phyloP scores from a whole-genome alignment of 2,888 invertebrate species.

The Sclerodermus sp. region DNA sequence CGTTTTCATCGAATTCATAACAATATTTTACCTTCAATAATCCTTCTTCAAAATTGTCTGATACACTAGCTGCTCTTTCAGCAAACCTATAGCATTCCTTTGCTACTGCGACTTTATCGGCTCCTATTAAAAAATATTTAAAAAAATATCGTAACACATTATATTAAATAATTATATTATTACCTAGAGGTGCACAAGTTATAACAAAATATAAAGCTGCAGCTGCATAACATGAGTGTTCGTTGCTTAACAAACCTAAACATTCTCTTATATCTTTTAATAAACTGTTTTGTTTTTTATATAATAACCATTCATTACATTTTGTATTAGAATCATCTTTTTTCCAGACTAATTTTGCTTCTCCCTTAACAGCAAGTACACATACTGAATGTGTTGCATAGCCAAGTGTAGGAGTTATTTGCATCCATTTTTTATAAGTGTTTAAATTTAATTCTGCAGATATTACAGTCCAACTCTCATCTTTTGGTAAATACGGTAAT shows the following conservation, averaged over 20 bases:
- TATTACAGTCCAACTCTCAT: constrained; percentile 58
- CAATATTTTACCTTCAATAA: constrained; percentile 26
- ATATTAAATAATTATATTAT: background rate
- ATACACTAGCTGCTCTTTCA: constrained; percentile 23
- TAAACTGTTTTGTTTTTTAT: constrained; percentile 28
- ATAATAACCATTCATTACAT: constrained; percentile 31
- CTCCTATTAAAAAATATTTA: constrained; percentile 48
- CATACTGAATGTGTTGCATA: constrained; percentile 59
- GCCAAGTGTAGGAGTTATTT: constrained; percentile 50
- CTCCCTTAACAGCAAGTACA: constrained; percentile 58
- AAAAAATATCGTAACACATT: background rate
- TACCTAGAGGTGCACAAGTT: constrained; percentile 53
- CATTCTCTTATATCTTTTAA: constrained; percentile 43
- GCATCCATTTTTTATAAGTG: constrained; percentile 60
- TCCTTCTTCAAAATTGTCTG: constrained; percentile 16
- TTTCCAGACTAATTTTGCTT: constrained; percentile 46
- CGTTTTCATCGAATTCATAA: no score
- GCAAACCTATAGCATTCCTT: constrained; percentile 59
- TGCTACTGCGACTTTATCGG: constrained; percentile 60
- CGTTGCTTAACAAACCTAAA: constrained; percentile 36
- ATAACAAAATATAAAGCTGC: constrained; percentile 54
- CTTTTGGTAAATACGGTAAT: constrained; percentile 57
- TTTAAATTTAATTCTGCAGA: constrained; percentile 58
- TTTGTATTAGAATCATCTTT: constrained; percentile 14
- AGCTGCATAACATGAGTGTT: constrained; percentile 41